phyloP scores from a whole-genome alignment of 2,113 vertebrate species.

The Oryctolagus cuniculus region DNA sequence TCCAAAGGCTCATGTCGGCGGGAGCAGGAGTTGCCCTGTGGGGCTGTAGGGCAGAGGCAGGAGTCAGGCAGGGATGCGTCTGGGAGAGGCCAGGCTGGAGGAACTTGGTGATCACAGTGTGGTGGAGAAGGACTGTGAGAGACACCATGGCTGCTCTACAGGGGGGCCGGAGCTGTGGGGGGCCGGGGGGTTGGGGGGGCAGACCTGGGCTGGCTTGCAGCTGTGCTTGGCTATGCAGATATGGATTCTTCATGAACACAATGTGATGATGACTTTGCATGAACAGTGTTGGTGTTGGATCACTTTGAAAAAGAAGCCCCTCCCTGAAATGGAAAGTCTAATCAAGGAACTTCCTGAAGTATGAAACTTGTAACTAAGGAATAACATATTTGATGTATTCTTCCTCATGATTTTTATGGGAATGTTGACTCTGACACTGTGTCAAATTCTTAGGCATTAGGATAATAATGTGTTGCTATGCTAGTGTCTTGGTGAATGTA shows the following conservation, averaged over 20 bases:
- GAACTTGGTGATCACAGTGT: no score
- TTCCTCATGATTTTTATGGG: slow-evolving; percentile 20
- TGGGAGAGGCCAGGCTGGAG: no score
- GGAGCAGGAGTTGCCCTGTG: no score
- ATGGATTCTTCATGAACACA: neutral
- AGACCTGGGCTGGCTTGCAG: no score
- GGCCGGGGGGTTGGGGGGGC: no score
- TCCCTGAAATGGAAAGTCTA: slow-evolving; percentile 50
- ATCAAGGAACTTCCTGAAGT: slow-evolving; percentile 66
- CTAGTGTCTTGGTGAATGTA: neutral
- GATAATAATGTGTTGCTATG: neutral
- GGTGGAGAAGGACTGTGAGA: no score
- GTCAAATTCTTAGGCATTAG: neutral
- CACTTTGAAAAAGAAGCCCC: neutral
- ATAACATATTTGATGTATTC: slow-evolving; percentile 37
- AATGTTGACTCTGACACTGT: slow-evolving; percentile 12
- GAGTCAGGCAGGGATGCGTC: no score
- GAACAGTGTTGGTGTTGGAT: slow-evolving; percentile 40
- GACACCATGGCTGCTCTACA: no score
- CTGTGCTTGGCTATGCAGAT: no score
- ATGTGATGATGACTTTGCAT: neutral
- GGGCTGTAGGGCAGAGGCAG: no score
- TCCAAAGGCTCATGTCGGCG: no score
- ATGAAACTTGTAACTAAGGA: slow-evolving; percentile 55
- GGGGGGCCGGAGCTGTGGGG: no score